phyloP scores from a whole-genome alignment of 2,888 invertebrate genomes.

The Gnatocerus cornutus region DNA sequence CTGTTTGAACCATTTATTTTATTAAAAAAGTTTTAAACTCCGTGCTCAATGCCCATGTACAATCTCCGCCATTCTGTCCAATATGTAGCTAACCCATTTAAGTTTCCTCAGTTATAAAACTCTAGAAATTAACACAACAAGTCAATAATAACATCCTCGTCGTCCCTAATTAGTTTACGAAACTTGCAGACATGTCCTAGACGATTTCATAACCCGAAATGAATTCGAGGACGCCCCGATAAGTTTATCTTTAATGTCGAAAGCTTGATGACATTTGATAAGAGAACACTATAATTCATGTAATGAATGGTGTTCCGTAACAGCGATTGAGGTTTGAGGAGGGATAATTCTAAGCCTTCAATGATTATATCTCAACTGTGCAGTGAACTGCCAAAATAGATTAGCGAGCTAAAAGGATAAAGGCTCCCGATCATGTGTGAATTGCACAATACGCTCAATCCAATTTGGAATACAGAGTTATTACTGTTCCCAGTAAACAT shows the following conservation, averaged over 20 bases:
- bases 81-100: too few species aligned
- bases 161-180: too few species aligned
- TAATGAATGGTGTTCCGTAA: conserved; percentile 47
- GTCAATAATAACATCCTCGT: too few species aligned
- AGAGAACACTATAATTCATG: conserved; percentile 39
- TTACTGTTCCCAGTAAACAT: conserved; percentile 55
- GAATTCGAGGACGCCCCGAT: conserved; percentile 11
- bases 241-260: conserved; percentile 31
- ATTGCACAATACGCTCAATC: conserved; percentile 52
- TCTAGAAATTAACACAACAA: background rate
- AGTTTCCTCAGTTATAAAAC: background rate
- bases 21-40: conserved; percentile 2
- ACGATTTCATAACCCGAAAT: background rate
- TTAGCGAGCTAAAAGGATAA: conserved; percentile 52
- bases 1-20: too few species aligned
- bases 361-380: conserved; percentile 50
- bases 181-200: too few species aligned
- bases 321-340: conserved; percentile 47
- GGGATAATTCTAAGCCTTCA: conserved; percentile 53
- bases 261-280: conserved; percentile 41
- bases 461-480: conserved; percentile 53
- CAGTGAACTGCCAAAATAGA: conserved; percentile 51
- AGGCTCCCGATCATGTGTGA: conserved; percentile 52
- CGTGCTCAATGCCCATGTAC: background rate
- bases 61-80: too few species aligned